These are phyloP conservation scores for Philypnodon macrostomus DNA, from an alignment of 2,797 vertebrate genomes.

Conservation along the genomic window DNA sequence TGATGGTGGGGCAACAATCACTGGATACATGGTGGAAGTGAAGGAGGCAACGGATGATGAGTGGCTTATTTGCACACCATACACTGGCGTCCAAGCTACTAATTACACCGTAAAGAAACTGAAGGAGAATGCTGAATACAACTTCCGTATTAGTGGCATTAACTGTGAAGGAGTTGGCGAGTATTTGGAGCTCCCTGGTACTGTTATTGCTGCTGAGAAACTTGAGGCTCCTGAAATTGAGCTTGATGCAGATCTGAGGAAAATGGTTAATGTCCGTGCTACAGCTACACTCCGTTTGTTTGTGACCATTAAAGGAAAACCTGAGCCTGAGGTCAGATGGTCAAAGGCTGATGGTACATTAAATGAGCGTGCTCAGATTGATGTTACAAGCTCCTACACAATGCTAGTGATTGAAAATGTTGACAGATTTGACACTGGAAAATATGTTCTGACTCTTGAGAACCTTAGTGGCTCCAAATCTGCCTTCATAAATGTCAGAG, in stretches of 20 bases:
- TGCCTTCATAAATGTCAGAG: conserved; percentile 94
- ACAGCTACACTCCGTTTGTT: conserved; percentile 88
- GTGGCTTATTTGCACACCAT: conserved; percentile 87
- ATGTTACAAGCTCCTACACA: conserved; percentile 93
- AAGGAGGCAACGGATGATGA: conserved; percentile 89
- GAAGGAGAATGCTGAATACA: conserved; percentile 94
- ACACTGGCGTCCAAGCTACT: conserved; percentile 85
- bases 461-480: conserved; percentile 94
- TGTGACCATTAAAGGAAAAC: conserved; percentile 95
- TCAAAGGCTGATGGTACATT: conserved; percentile 90
- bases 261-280: conserved; percentile 91
- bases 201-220: conserved; percentile 87
- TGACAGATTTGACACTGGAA: conserved; percentile 97
- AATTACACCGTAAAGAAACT: conserved; percentile 89
- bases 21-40: conserved; percentile 89
- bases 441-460: conserved; percentile 91
- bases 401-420: conserved; percentile 97
- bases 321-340: conserved; percentile 97
- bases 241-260: conserved; percentile 94
- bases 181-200: conserved; percentile 85
- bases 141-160: conserved; percentile 93
- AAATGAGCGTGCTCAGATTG: conserved; percentile 91
- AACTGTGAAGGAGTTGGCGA: conserved; percentile 95
- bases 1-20: conserved; percentile 90
- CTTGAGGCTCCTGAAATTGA: conserved; percentile 95